Evolutionary conservation across 2,888 invertebrate species (phyloP), one percentile per base, ranked within the genome.

Genomic region (Villa cingulata): DNA sequence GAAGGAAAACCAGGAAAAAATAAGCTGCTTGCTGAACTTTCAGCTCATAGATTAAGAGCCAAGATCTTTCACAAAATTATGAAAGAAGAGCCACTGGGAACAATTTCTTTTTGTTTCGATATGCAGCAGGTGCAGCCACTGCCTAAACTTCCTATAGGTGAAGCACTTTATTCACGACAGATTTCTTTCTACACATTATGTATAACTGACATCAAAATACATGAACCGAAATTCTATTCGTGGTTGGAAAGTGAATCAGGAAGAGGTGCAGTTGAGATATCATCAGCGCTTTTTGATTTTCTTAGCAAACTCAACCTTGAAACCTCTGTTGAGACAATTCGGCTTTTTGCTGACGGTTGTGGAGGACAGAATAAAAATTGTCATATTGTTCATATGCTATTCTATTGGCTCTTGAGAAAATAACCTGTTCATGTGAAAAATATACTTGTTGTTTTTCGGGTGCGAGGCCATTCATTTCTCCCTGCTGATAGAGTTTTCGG

Each of bases 161-260:
- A 41, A n/a, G 41, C 41, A 4, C 41, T 23, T n/a, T 49, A 49
- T 45, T 49, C 45, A 20, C 37, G 49, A 42, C 49, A 45, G 37
- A 45, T 49, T 37, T 20, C 19, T 37, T 39, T 14, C 18, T 27
- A 48, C 32, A 19, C 43, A 19, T 27, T 48, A 34, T 41, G 48
- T 41, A 42, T 48, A 45, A 45, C 43, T 37, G 48, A 43, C 43
- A 45, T 51, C 38, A 43, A 45, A 37, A 36, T 37, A 36, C 39
- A 43, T 43, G 34, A 36, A 36, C 48, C 51, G n/a, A 43, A 40
- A 41, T 48, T 51, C 48, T 51, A 48, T 46, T 46, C 47, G 37
- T 47, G 47, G 41, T 46, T 47, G 17, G 42, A 49, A 41, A 45
- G 41, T 45, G 39, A 48, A 38, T 37, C 45, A 41, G 27, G 45